Base-by-base conservation (phyloP, 1,140 invertebrate genomes). In the Bactericera cockerelli region DNA sequence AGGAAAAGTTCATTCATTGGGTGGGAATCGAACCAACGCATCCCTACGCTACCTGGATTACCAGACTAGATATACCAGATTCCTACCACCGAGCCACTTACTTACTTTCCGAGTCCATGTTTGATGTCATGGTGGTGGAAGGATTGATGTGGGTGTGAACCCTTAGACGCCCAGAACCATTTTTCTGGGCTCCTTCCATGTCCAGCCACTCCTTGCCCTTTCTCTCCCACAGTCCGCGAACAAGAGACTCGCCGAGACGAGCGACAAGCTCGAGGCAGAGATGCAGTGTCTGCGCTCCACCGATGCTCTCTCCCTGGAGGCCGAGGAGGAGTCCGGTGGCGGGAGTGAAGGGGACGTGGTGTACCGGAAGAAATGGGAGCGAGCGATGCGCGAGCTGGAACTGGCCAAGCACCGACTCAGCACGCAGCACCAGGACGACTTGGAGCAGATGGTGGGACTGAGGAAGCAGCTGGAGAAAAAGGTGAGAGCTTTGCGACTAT, bases 381-480 rank as follows among this genome's bases (percentile, higher is more conserved):
- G 86, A 57, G 80, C 83, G 0, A 76, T 85, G 36, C 75, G 86
- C 10, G 92, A 97, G 67, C 72, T 93, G 59, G 89, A 93, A 66
- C 83, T 92, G 61, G 82, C 84, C 0, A 86, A 89, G 64, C 80
- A 89, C 57, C 81, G 87, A 64, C 76, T 94, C 65, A 81, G 89
- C 38, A 84, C 93, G 59, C 88, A 94, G 67, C 89, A 94, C 66
- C 90, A 95, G 68, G 90, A 95, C 67, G 89, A 95, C 70, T 72
- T 93, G 49, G 91, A 96, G 67, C 89, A 94, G 69, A 77, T 94
- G 26, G 82, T 93, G 54, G 82, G 81, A 3, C 73, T 92, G 1
- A 93, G 92, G 72, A 95, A 94, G 71, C 87, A 92, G 68, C 74
- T 94, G 26, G 92, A 95, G 69, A 93, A 93, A 70, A 93, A 93